Base-by-base conservation (phyloP, 2,113 vertebrate genomes). In the Alectura lathami region DNA sequence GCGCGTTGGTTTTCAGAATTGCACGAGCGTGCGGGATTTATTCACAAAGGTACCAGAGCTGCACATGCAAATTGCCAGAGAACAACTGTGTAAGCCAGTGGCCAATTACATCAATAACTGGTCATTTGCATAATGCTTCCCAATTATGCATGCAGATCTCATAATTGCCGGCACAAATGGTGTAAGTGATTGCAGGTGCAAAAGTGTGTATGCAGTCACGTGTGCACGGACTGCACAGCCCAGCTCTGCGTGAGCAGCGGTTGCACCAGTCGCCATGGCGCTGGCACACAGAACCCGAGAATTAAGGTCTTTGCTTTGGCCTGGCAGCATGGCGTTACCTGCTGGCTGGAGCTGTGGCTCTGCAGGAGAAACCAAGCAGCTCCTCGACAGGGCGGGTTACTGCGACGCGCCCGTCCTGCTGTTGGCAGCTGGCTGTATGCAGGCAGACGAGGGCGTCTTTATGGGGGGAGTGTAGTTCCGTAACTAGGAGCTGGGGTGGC, bases 111-210 rank as follows among this genome's bases (percentile, higher is more conserved):
- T 66, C 90, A 42, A 50, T 50, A 34, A 50, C 9, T 27, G 85
- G 14, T 38, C 27, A 27, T 96, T 94, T 93, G 90, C 93, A 88
- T 93, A 93, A 87, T 83, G 76, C 86, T 15, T 53, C 63, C 82
- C 36, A 53, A 8, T 88, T 74, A 66, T 3, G 36, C 79, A 32
- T 34, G 78, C 9, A 3, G 88, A 22, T 68, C 17, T 3, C 27
- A 54, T 66, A 32, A 86, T 17, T 45, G 88, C 50, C 1, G 9
- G 79, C 90, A 90, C 86, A 54, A 66, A 47, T 62, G 83, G 83
- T 24, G 90, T 4, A 36, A 83, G 92, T 7, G 82, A 29, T 5
- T 93, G 96, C 96, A 96, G 95, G 63, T 91, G 85, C 92, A 42
- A 14, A 69, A 56, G 45, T 15, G 89, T 16, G 87, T 77, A 8